Evolutionary conservation across 2,888 invertebrate genomes (phyloP), one percentile per base, ranked within the genome.

Genomic region (Molorchus minor): DNA sequence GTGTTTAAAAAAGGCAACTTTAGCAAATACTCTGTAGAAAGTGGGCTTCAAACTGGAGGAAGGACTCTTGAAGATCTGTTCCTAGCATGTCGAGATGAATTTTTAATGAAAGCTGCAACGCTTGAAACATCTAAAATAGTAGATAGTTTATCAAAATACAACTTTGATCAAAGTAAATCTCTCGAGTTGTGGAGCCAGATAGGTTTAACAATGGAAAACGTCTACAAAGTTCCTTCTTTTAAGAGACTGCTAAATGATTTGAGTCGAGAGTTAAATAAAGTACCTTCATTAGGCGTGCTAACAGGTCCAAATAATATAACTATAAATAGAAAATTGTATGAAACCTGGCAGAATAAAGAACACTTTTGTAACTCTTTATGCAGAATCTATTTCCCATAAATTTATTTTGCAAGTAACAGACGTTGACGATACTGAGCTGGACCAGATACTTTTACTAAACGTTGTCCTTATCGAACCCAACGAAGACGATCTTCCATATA

Each of bases 1-100:
- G 65, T 61, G 45, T 68, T 68, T 52, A 62, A 46, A 10, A 65
- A 66, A 45, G 68, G 68, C 3, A 64, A 56, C 35, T 64, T 62
- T 41, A 52, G 56, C 3, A 29, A 57, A 20, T 62, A 56, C 15
- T 49, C 40, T 7, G 38, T 66, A 0, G 41, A 56, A 29, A 40
- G 33, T n/a, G 64, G 65, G 8, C 45, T 52, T 33, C 10, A 20
- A 3, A 38, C 19, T 19, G 55, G 56, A 7, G 49, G 56, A 8
- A 64, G 56, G 10, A 61, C 62, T 5, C 8, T 54, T 10, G 65
- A 66, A 13, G 29, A 45, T 0, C 45, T 66, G 13, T 68, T 66
- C 53, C 19, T 21, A 8, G 40, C 35, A 1, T 41, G 56, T 7
- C 56, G 55, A 38, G 38, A 62, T 35, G 25, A 56, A n/a, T 52